Evolutionary conservation across 2,888 invertebrate genomes (phyloP).

Genomic region (Ypsolopha sequella): DNA sequence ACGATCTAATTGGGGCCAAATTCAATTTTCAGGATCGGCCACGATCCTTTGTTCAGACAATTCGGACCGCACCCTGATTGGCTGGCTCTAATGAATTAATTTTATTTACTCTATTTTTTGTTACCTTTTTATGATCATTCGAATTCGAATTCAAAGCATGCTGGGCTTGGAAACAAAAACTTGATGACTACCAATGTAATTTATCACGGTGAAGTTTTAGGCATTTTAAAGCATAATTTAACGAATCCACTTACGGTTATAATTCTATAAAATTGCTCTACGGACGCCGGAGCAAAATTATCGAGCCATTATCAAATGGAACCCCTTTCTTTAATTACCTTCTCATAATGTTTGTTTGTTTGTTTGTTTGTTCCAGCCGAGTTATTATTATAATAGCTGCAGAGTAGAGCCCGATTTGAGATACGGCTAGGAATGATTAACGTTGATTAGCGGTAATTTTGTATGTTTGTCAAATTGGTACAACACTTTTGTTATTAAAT

Average conservation of each 20-base stretch:
- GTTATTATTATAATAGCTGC: constrained; percentile 53
- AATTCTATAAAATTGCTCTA: constrained; percentile 59
- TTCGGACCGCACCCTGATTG: constrained; percentile 45
- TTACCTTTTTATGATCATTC: constrained; percentile 8
- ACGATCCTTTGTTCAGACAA: constrained; percentile 43
- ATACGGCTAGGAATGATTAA: constrained; percentile 39
- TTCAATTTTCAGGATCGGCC: constrained; percentile 53
- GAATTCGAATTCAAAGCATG: constrained; percentile 12
- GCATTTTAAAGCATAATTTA: constrained; percentile 29
- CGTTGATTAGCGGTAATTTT: constrained; percentile 54
- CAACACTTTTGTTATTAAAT: constrained; percentile 39
- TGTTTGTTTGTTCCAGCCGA: constrained; percentile 43
- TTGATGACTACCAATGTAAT: neutral
- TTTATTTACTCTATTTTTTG: constrained; percentile 29
- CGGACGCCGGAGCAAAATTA: constrained; percentile 46
- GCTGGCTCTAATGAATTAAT: constrained; percentile 50
- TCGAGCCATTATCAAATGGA: constrained; percentile 57
- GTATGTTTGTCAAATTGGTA: constrained; percentile 43
- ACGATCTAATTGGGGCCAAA: constrained; percentile 59
- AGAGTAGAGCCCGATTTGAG: constrained; percentile 40
- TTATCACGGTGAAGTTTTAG: neutral
- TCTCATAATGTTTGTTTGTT: constrained; percentile 60
- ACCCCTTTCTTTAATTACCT: constrained; percentile 68
- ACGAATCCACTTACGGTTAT: constrained; percentile 41
- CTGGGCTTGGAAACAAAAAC: constrained; percentile 6